Conservation (phyloP, 64 coral and sea anemone species). For the Montipora cactus region DNA sequence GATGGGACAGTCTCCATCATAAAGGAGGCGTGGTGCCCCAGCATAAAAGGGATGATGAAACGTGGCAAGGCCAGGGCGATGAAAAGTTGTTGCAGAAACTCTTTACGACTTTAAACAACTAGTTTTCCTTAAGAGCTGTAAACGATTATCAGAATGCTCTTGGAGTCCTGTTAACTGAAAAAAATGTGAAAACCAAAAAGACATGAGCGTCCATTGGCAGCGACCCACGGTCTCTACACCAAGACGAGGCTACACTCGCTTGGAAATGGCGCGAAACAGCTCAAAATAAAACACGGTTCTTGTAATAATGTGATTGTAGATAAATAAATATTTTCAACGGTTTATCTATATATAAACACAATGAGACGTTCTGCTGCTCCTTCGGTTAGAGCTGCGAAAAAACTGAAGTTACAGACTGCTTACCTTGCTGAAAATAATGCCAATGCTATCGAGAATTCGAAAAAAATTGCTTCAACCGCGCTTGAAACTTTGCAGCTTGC, state of each 20-base stretch:
- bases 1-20: slow-evolving; percentile 23
- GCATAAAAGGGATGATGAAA: neutral
- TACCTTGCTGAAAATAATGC: slow-evolving; percentile 24
- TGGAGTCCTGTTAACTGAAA: no score
- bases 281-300: neutral
- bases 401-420: slow-evolving; percentile 76
- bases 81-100: no score
- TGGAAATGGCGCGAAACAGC: slow-evolving; percentile 23
- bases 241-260: slow-evolving; percentile 33
- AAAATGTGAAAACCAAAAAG: no score
- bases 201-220: no score
- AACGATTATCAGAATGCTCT: neutral
- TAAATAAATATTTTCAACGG: neutral
- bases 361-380: slow-evolving; percentile 95
- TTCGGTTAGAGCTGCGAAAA: slow-evolving; percentile 84
- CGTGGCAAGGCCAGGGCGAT: no score
- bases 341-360: neutral
- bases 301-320: neutral
- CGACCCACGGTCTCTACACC: neutral
- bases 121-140: neutral
- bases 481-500: neutral
- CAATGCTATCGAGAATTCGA: neutral
- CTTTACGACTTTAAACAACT: neutral
- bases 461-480: neutral
- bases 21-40: slow-evolving; percentile 24